phyloP scores from a whole-genome alignment of 1,140 invertebrate genomes.

The Drosophila bifasciata region DNA sequence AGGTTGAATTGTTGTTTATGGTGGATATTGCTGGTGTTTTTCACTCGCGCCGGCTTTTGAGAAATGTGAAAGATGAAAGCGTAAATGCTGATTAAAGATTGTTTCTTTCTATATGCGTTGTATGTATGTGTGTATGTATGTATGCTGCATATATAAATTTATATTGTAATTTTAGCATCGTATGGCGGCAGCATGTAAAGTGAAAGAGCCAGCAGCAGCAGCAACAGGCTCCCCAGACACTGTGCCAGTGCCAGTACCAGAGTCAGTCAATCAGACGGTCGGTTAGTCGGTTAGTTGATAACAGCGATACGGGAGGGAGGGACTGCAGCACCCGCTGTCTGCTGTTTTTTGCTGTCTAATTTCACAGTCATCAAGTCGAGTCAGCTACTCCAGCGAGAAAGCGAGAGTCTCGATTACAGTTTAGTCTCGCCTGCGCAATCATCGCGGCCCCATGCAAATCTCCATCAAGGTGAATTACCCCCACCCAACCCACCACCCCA shows the following conservation, averaged over 20 bases:
- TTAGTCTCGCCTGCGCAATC: constrained; percentile 61
- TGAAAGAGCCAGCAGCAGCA: constrained; percentile 54
- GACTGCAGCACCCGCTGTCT: constrained; percentile 45
- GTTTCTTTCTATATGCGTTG: constrained; percentile 55
- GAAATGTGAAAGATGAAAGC: constrained; percentile 78
- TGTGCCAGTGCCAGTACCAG: neutral
- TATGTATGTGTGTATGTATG: no score
- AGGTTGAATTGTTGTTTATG: constrained; percentile 52
- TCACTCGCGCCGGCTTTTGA: constrained; percentile 54
- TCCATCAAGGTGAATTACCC: constrained; percentile 47
- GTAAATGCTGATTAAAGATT: constrained; percentile 79
- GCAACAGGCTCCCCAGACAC: neutral
- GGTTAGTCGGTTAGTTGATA: constrained; percentile 70
- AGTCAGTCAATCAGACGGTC: constrained; percentile 59
- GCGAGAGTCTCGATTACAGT: constrained; percentile 72
- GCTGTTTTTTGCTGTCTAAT: constrained; percentile 46
- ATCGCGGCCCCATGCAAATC: constrained; percentile 46
- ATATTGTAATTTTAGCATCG: constrained; percentile 68
- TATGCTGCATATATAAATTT: constrained; percentile 50
- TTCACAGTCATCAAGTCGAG: constrained; percentile 69
- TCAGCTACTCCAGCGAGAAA: constrained; percentile 45
- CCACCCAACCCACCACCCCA: constrained; percentile 9
- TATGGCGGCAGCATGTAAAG: constrained; percentile 46
- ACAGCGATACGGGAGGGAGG: constrained; percentile 45
- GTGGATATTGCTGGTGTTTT: constrained; percentile 49